Conservation (phyloP, 2,888 invertebrate genomes). For the Lasioglossum leucozonium region DNA sequence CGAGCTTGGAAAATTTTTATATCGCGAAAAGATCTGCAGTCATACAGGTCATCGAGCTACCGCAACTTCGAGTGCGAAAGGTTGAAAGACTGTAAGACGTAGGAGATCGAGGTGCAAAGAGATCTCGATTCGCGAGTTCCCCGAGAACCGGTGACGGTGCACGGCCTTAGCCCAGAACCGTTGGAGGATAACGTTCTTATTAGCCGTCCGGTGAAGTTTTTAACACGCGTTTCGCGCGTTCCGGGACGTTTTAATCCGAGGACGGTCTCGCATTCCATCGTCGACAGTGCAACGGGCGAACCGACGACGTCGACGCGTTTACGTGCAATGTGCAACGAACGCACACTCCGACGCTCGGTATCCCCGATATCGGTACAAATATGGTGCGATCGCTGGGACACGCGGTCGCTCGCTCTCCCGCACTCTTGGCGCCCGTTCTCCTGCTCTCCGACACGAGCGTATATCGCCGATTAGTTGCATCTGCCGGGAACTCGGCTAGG, state of each 20-base stretch:
- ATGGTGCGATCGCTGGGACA: constrained; percentile 64
- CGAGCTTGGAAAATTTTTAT: not conserved
- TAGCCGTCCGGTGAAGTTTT: not conserved
- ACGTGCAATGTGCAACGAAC: constrained; percentile 22
- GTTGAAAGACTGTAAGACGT: not conserved
- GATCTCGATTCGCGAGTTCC: not conserved
- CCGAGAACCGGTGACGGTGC: not conserved
- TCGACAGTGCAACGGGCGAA: constrained; percentile 8
- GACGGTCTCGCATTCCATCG: constrained; percentile 25
- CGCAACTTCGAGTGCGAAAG: too few species aligned
- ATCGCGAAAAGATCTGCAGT: too few species aligned
- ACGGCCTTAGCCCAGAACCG: not conserved
- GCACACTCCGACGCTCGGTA: constrained; percentile 36
- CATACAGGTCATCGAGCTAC: too few species aligned
- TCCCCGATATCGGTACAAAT: constrained; percentile 70
- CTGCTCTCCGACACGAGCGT: not conserved
- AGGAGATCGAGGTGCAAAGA: not conserved
- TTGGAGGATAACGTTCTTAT: constrained; percentile 1
- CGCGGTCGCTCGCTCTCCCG: not conserved
- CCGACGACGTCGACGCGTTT: constrained; percentile 24
- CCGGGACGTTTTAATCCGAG: constrained; percentile 31
- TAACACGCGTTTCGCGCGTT: not conserved
- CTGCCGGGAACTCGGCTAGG: constrained; percentile 3
- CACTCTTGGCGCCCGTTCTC: not conserved
- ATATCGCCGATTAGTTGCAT: constrained; percentile 22